Evolutionary conservation across 2,888 invertebrate species (phyloP).

Genomic region (Trachelus troglodyta): DNA sequence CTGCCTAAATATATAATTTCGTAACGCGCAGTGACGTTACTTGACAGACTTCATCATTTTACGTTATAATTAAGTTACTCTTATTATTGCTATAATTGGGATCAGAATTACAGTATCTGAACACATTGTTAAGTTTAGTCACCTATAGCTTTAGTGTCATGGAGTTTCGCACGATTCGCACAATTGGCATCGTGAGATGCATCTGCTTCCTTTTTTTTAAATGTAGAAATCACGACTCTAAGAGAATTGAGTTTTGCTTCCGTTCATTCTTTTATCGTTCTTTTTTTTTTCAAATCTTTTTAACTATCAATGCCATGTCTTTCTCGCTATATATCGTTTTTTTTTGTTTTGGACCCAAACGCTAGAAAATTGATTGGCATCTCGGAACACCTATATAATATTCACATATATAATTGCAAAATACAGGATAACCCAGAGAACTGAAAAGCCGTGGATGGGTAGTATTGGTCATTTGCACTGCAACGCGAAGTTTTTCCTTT

Average conservation of each 20-base stretch:
- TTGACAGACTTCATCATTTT: constrained; percentile 35
- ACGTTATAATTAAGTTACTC: constrained; percentile 30
- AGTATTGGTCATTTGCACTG: constrained; percentile 21
- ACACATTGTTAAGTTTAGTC: constrained; percentile 41
- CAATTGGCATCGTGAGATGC: constrained; percentile 28
- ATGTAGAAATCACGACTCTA: constrained; percentile 9
- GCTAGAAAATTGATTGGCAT: constrained; percentile 51
- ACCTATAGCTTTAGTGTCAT: constrained; percentile 48
- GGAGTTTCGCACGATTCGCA: constrained; percentile 40
- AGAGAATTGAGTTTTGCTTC: not conserved
- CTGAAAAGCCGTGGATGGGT: constrained; percentile 50
- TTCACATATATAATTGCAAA: constrained; percentile 38
- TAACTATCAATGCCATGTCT: not conserved
- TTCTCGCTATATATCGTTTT: constrained; percentile 1
- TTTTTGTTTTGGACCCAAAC: constrained; percentile 26
- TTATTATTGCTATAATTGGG: constrained; percentile 49
- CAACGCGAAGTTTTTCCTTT: not conserved
- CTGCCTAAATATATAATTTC: constrained; percentile 46
- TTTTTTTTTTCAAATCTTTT: not conserved
- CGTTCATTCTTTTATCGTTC: not conserved
- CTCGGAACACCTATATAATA: constrained; percentile 42
- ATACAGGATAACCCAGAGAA: constrained; percentile 45
- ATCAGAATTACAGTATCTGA: constrained; percentile 43
- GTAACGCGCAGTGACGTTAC: constrained; percentile 40
- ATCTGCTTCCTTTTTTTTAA: constrained; percentile 20